A percentile compares a stretch with the other conserved stretches of the same genome.
These are phyloP conservation scores for Zootoca vivipara DNA, from an alignment of 2,113 vertebrate species.

Conservation along the genomic window DNA sequence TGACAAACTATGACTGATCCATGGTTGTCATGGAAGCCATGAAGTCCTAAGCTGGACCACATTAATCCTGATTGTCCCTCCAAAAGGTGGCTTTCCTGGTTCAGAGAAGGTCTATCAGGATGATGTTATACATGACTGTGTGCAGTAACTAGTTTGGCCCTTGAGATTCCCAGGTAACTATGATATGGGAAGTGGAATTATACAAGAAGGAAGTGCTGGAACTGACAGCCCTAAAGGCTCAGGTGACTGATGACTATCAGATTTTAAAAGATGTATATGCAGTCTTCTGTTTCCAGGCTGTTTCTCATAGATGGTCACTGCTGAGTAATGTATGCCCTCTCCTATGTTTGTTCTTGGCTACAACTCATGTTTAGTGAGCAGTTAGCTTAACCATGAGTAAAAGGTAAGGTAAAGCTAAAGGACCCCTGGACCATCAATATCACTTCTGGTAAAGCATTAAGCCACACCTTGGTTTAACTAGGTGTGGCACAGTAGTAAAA, in stretches of 20 bases:
- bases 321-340: not conserved
- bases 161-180: not conserved
- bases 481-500: no score
- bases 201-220: not conserved
- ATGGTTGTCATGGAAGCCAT: no score
- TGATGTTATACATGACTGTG: not conserved
- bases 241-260: not conserved
- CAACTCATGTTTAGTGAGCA: no score
- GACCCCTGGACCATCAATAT: no score
- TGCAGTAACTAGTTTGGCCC: not conserved
- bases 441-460: no score
- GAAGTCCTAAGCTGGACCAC: no score
- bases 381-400: no score
- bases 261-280: not conserved
- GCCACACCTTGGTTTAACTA: no score
- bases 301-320: not conserved
- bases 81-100: not conserved
- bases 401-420: no score
- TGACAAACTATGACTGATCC: no score
- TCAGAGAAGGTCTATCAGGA: not conserved
- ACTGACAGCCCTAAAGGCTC: not conserved
- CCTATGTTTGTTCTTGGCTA: not conserved
- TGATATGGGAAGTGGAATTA: not conserved
- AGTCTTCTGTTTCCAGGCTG: not conserved
- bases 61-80: not conserved